phyloP scores from a whole-genome alignment of 2,888 invertebrate species.

The Thymelicus sylvestris region DNA sequence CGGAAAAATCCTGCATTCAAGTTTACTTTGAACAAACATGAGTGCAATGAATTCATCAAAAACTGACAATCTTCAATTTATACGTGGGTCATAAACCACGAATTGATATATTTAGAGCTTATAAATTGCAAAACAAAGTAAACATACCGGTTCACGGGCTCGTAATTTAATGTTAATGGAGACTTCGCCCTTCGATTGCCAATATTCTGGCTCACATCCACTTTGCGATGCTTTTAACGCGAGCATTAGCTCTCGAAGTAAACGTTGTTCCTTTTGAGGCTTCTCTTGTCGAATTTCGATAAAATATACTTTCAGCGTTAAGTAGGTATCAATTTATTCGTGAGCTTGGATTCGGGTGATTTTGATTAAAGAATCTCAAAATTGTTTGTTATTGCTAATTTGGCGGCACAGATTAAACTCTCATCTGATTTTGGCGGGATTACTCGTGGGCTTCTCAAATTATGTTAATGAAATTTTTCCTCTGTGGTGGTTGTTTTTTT shows the following conservation, averaged over 20 bases:
- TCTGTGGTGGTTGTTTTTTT: no score
- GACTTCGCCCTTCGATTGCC: slow-evolving; percentile 28
- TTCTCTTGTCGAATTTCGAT: not conserved
- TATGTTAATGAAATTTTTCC: no score
- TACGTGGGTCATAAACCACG: not conserved
- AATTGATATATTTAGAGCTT: slow-evolving; percentile 24
- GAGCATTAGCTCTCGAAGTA: not conserved
- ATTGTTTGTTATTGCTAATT: no score
- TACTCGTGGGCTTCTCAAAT: no score
- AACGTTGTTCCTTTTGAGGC: not conserved
- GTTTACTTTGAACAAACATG: not conserved
- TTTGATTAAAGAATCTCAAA: no score
- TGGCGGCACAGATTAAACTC: no score
- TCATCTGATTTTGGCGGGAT: no score
- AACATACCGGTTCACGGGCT: slow-evolving; percentile 28
- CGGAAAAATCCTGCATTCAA: no score
- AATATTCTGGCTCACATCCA: slow-evolving; percentile 28
- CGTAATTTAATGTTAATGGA: slow-evolving; percentile 38
- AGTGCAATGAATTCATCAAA: not conserved
- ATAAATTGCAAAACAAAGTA: slow-evolving; percentile 20
- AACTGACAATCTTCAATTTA: not conserved
- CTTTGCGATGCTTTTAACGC: slow-evolving; percentile 30
- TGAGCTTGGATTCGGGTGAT: no score
- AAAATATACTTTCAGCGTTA: no score
- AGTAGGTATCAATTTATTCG: no score